A percentile compares a stretch with the other conserved stretches of the same genome.
These are phyloP conservation scores for Drosophila limbata DNA, from an alignment of 2,888 invertebrate species.

Conservation along the genomic window DNA sequence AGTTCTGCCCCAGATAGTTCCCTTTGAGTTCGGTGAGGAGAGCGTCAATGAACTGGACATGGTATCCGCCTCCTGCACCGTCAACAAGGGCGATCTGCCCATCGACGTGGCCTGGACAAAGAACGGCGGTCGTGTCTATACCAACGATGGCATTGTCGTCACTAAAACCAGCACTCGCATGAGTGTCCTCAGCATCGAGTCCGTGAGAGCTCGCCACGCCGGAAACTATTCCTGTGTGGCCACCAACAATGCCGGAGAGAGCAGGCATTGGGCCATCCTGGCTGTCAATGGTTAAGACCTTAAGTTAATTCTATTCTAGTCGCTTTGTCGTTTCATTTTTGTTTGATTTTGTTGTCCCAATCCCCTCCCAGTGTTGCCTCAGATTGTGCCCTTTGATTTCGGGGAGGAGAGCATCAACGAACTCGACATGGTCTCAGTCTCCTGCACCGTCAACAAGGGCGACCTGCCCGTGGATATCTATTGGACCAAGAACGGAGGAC, in stretches of 20 bases:
- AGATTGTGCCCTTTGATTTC: slow-evolving; percentile 90
- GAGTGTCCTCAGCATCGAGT: slow-evolving; percentile 88
- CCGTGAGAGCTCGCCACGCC: slow-evolving; percentile 87
- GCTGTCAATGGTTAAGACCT: slow-evolving; percentile 87
- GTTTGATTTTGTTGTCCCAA: slow-evolving; percentile 34
- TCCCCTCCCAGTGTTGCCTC: slow-evolving; percentile 88
- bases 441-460: slow-evolving; percentile 91
- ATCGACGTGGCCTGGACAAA: slow-evolving; percentile 91
- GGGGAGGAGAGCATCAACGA: slow-evolving; percentile 89
- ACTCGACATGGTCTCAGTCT: slow-evolving; percentile 89
- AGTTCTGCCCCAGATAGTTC: slow-evolving; percentile 91
- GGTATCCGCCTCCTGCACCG: slow-evolving; percentile 90
- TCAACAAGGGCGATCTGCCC: slow-evolving; percentile 92
- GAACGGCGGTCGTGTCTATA: slow-evolving; percentile 86
- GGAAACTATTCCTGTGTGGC: slow-evolving; percentile 89
- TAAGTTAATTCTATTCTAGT: background rate
- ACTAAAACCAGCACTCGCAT: slow-evolving; percentile 88
- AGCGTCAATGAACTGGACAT: slow-evolving; percentile 89
- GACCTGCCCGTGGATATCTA: slow-evolving; percentile 91
- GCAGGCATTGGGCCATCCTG: slow-evolving; percentile 87
- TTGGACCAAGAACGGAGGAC: slow-evolving; percentile 88
- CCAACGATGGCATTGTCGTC: slow-evolving; percentile 87
- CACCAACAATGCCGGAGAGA: slow-evolving; percentile 87
- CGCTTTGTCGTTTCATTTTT: slow-evolving; percentile 34
- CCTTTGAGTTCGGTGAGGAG: slow-evolving; percentile 90